These are phyloP conservation scores for Podarcis lilfordi DNA, from an alignment of 2,797 vertebrate genomes.

Conservation along the genomic window DNA sequence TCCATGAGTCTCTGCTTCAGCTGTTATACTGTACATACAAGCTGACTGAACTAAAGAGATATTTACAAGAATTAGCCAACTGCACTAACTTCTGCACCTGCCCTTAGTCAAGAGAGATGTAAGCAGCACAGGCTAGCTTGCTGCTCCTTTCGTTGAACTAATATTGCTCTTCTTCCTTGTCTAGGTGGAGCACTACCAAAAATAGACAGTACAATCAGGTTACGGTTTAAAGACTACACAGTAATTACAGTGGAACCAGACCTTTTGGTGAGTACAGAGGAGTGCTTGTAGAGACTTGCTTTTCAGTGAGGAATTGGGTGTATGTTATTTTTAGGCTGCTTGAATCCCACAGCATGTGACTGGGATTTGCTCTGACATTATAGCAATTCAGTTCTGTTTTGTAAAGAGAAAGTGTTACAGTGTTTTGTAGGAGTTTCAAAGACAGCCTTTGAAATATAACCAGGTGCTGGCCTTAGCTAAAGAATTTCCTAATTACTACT, in stretches of 20 bases:
- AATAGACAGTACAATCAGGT: constrained; percentile 81
- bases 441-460: not conserved
- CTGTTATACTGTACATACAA: not conserved
- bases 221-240: constrained; percentile 85
- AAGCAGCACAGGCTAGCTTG: fast-evolving
- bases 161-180: constrained; percentile 5
- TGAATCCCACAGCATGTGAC: not conserved
- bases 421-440: not conserved
- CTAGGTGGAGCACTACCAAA: constrained; percentile 82
- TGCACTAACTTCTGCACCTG: not conserved
- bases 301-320: fast-evolving
- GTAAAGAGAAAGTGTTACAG: not conserved
- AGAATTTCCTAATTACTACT: not conserved
- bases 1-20: not conserved
- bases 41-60: not conserved
- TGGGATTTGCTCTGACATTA: not conserved
- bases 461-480: not conserved
- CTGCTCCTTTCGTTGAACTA: constrained; percentile 25
- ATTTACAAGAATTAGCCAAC: not conserved
- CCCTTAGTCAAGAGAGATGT: not conserved
- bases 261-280: constrained; percentile 77
- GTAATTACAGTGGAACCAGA: constrained; percentile 84
- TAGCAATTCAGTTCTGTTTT: not conserved
- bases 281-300: not conserved
- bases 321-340: not conserved